Evolutionary conservation across 2,797 vertebrate species (phyloP).

Genomic region (Acrossocheilus fasciatus): DNA sequence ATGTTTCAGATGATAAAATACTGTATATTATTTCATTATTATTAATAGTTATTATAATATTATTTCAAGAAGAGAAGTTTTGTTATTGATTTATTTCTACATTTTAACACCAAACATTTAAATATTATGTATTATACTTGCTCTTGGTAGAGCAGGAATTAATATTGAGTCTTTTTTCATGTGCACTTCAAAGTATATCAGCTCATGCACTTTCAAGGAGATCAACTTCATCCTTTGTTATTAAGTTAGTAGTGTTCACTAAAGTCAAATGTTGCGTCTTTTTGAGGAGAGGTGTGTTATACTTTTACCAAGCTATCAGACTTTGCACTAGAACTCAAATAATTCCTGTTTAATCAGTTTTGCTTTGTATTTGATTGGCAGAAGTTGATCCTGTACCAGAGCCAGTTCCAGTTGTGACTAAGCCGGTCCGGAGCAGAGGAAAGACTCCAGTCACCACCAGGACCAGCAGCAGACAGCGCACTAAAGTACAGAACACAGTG

Average conservation of each 20-base stretch:
- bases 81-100: neutral
- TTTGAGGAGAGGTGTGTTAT: neutral
- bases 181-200: neutral
- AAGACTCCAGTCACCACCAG: slow-evolving; percentile 83
- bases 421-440: slow-evolving; percentile 83
- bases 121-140: too few species aligned
- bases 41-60: neutral
- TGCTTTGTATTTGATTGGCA: slow-evolving; percentile 21
- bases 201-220: neutral
- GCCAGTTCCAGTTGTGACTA: slow-evolving; percentile 83
- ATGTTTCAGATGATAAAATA: neutral
- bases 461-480: slow-evolving; percentile 84
- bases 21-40: neutral
- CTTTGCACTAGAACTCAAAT: neutral
- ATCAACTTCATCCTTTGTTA: neutral
- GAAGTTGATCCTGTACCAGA: slow-evolving; percentile 74
- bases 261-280: neutral
- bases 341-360: neutral
- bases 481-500: slow-evolving; percentile 76
- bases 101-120: neutral
- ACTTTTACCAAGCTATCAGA: neutral
- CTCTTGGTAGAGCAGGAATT: too few species aligned
- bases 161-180: neutral
- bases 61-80: neutral
- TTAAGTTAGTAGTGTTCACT: neutral